phyloP scores from a whole-genome alignment of 2,797 vertebrate species.

The Diceros bicornis region DNA sequence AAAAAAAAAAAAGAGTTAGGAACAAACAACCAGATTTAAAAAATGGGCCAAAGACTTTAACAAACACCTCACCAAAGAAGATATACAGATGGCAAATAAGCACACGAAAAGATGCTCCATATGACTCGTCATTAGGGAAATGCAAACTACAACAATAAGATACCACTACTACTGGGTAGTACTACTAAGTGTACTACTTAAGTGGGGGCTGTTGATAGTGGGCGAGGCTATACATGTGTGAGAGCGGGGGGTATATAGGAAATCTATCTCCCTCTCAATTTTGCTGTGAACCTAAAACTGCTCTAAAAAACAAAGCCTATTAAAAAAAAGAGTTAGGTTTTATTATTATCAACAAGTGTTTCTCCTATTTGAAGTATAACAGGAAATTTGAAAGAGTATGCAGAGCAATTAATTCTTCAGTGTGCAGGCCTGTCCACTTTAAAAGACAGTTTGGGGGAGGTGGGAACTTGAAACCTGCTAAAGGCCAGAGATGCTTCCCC shows the following conservation, averaged over 20 bases:
- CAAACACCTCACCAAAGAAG: not conserved
- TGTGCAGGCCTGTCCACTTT: not conserved
- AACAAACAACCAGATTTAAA: not conserved
- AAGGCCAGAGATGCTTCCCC: not conserved
- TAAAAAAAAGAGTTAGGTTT: not conserved
- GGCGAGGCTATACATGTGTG: not conserved
- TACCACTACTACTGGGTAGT: not conserved
- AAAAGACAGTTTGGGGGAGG: not conserved
- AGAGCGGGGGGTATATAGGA: no score
- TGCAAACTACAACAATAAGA: not conserved
- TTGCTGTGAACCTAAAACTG: not conserved
- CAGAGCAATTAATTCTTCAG: not conserved
- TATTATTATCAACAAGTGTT: not conserved
- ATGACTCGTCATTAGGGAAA: not conserved
- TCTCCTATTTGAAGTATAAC: not conserved
- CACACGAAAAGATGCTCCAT: not conserved
- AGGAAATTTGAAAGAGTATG: not conserved
- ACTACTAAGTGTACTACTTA: no score
- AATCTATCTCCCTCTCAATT: not conserved
- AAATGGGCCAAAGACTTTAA: not conserved
- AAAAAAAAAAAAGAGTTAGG: not conserved
- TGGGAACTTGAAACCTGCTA: not conserved
- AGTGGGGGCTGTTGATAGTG: not conserved
- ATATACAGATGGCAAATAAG: not conserved
- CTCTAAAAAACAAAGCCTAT: not conserved